phyloP scores from a whole-genome alignment of 2,797 vertebrate species.

The Phrynocephalus forsythii region DNA sequence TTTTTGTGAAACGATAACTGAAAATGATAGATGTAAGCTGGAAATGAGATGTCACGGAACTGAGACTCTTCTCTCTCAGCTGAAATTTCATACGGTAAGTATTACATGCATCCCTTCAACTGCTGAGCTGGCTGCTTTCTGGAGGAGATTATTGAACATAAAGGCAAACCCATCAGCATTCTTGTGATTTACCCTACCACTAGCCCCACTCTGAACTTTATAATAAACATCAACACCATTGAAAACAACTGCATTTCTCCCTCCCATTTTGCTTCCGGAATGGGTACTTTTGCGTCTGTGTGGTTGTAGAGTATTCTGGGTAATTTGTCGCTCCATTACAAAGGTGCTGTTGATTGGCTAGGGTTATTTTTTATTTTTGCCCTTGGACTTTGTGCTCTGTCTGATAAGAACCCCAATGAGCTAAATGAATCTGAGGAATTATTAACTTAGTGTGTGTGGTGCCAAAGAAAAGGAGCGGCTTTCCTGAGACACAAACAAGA shows the following conservation, averaged over 20 bases:
- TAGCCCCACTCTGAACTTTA: neutral
- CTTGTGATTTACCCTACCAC: neutral
- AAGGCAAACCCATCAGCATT: neutral
- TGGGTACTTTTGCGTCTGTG: constrained; percentile 14
- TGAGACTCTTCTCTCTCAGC: neutral
- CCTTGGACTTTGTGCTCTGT: constrained; percentile 78
- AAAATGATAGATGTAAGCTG: neutral
- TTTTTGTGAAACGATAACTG: neutral
- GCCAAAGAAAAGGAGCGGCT: constrained; percentile 67
- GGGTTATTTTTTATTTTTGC: constrained; percentile 30
- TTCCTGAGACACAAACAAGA: constrained; percentile 42
- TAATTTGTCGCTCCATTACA: constrained; percentile 56
- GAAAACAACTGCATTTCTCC: neutral
- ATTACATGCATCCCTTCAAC: neutral
- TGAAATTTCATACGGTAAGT: fast-evolving
- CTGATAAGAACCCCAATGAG: constrained; percentile 75
- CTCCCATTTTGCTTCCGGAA: neutral
- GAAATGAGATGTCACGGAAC: neutral
- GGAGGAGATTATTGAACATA: neutral
- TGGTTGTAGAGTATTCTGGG: constrained; percentile 54
- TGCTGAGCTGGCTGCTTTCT: neutral
- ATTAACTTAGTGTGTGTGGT: constrained; percentile 73
- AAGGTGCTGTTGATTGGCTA: constrained; percentile 46
- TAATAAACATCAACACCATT: constrained; percentile 1
- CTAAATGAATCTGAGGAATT: constrained; percentile 75